Percentiles rank a stretch among this genome's conserved stretches.
Evolutionary conservation across 2,888 invertebrate species (phyloP).

Genomic region (Atrina japonica): DNA sequence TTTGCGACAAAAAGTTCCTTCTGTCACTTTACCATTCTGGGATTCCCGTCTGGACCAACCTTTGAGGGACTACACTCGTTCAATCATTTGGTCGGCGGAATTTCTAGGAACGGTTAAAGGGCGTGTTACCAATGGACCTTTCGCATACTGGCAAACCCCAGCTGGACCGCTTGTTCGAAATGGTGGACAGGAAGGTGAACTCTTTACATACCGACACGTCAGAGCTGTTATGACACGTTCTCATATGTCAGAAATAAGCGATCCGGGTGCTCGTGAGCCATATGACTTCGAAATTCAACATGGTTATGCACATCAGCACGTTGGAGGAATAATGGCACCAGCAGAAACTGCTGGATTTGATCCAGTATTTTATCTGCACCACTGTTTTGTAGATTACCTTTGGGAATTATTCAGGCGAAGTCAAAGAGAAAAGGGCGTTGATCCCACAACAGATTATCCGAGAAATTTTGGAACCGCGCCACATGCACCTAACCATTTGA

Average conservation of each 20-base stretch:
- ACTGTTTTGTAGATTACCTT: slow-evolving; percentile 77
- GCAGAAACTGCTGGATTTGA: slow-evolving; percentile 76
- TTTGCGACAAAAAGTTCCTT: slow-evolving; percentile 70
- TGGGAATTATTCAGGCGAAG: slow-evolving; percentile 74
- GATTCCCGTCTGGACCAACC: slow-evolving; percentile 77
- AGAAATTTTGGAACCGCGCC: slow-evolving; percentile 44
- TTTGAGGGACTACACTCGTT: slow-evolving; percentile 75
- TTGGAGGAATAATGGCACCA: slow-evolving; percentile 77
- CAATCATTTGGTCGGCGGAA: slow-evolving; percentile 76
- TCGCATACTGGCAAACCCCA: slow-evolving; percentile 70
- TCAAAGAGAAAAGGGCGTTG: slow-evolving; percentile 49
- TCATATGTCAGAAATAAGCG: slow-evolving; percentile 51
- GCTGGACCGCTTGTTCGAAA: slow-evolving; percentile 55
- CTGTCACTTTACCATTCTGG: slow-evolving; percentile 79
- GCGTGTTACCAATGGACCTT: slow-evolving; percentile 73
- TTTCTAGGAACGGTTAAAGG: slow-evolving; percentile 77
- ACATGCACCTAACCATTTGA: slow-evolving; percentile 49
- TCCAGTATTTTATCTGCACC: slow-evolving; percentile 78
- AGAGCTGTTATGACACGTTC: slow-evolving; percentile 48
- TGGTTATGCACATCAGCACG: slow-evolving; percentile 72
- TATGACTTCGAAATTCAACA: slow-evolving; percentile 67
- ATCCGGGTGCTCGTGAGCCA: slow-evolving; percentile 55
- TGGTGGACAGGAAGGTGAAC: slow-evolving; percentile 54
- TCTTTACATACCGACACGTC: slow-evolving; percentile 56
- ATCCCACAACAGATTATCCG: slow-evolving; percentile 57